phyloP scores from a whole-genome alignment of 2,888 invertebrate genomes.

The Tiphia femorata region DNA sequence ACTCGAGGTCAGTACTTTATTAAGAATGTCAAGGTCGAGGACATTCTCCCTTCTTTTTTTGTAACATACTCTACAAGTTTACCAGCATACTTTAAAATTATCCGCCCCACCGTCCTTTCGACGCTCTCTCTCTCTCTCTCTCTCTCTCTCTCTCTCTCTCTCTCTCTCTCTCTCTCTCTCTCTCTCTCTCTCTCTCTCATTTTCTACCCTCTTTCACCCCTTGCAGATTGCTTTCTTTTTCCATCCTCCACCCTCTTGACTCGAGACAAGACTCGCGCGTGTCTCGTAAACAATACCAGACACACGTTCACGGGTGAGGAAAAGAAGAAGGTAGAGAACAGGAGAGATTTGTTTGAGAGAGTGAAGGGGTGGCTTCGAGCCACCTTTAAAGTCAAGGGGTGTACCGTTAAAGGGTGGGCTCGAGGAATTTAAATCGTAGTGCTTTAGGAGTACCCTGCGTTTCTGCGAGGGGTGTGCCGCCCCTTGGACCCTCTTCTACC shows the following conservation, averaged over 20 bases:
- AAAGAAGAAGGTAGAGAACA: slow-evolving; percentile 10
- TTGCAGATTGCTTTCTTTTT: neutral
- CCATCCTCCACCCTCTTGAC: neutral
- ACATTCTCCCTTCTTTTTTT: no score
- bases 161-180: neutral
- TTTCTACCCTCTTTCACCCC: neutral
- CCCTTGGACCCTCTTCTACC: neutral
- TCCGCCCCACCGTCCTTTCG: no score
- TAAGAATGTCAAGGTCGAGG: no score
- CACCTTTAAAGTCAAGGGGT: no score
- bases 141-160: neutral
- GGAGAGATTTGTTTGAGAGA: neutral
- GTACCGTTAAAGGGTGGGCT: slow-evolving; percentile 12
- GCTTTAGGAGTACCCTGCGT: slow-evolving; percentile 5
- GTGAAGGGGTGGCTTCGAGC: no score
- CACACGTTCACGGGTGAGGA: slow-evolving; percentile 4
- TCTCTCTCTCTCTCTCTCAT: neutral
- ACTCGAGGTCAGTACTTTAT: no score
- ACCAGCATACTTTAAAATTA: no score
- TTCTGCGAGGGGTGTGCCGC: neutral
- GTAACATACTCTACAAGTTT: no score
- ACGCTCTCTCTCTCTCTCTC: neutral
- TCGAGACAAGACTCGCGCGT: neutral
- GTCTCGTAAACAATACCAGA: neutral
- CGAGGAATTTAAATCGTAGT: slow-evolving; percentile 26